Evolutionary conservation across 2,888 invertebrate species (phyloP).

Genomic region (Serrognathus titanus): DNA sequence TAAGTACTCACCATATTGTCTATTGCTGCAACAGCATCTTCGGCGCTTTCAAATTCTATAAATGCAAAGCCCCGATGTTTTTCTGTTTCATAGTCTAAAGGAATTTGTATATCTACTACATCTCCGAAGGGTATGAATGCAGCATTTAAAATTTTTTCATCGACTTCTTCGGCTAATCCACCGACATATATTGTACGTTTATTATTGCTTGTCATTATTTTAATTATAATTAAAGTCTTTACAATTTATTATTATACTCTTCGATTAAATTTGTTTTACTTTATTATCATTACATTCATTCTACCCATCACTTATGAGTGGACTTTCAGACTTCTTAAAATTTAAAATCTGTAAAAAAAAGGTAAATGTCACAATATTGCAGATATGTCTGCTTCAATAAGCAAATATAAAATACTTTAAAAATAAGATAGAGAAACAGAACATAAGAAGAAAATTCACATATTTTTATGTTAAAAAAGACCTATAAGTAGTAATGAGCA

Average conservation of each 20-base stretch:
- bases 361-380: too few species aligned
- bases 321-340: too few species aligned
- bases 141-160: slow-evolving; percentile 90
- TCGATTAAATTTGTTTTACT: too few species aligned
- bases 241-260: background rate
- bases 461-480: too few species aligned
- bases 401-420: too few species aligned
- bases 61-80: slow-evolving; percentile 99
- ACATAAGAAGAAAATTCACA: too few species aligned
- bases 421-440: too few species aligned
- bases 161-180: slow-evolving; percentile 91
- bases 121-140: slow-evolving; percentile 99
- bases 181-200: slow-evolving; percentile 84
- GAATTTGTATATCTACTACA: slow-evolving; percentile 96
- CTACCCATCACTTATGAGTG: too few species aligned
- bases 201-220: slow-evolving; percentile 58
- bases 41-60: slow-evolving; percentile 94
- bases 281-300: too few species aligned
- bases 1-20: slow-evolving; percentile 98
- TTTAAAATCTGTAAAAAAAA: too few species aligned
- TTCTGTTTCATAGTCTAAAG: slow-evolving; percentile 95
- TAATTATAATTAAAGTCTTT: background rate
- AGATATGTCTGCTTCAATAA: too few species aligned
- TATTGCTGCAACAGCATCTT: slow-evolving; percentile 98
- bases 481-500: too few species aligned